phyloP scores from a whole-genome alignment of 2,888 invertebrate genomes.

The Thalpophila matura region DNA sequence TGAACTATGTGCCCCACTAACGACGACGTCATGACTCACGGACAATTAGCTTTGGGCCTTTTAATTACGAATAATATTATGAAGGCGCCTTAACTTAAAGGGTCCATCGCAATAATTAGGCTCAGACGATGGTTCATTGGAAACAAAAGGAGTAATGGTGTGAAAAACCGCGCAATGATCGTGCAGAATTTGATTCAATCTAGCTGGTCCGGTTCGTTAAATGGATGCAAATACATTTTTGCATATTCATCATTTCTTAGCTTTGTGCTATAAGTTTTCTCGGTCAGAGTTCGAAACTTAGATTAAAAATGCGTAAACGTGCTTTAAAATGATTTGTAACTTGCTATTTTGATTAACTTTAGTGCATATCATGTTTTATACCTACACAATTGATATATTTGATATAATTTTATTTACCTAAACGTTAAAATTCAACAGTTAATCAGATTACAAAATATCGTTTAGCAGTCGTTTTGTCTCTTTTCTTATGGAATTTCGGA shows the following conservation, averaged over 20 bases:
- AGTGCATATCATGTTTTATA: neutral
- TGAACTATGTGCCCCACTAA: constrained; percentile 77
- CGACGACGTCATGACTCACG: constrained; percentile 78
- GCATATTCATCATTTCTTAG: constrained; percentile 54
- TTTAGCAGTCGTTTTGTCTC: no score
- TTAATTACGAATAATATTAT: constrained; percentile 87
- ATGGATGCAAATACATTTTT: constrained; percentile 59
- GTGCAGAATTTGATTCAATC: constrained; percentile 63
- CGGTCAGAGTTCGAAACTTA: constrained; percentile 31
- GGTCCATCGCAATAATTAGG: constrained; percentile 84
- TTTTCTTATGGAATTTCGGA: no score
- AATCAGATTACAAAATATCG: no score
- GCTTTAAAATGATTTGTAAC: constrained; percentile 10
- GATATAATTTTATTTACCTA: no score
- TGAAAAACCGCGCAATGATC: constrained; percentile 77
- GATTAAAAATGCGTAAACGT: constrained; percentile 31
- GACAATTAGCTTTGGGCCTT: constrained; percentile 84
- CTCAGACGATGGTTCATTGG: constrained; percentile 80
- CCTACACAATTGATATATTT: no score
- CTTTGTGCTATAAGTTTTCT: constrained; percentile 45
- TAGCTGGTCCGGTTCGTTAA: constrained; percentile 33
- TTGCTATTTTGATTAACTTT: constrained; percentile 1
- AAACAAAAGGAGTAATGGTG: constrained; percentile 86
- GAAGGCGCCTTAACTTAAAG: constrained; percentile 79
- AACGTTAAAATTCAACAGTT: no score